Evolutionary conservation across 2,797 vertebrate genomes (phyloP), one percentile per base, ranked within the genome.

Genomic region (Pantherophis alleghaniensis): DNA sequence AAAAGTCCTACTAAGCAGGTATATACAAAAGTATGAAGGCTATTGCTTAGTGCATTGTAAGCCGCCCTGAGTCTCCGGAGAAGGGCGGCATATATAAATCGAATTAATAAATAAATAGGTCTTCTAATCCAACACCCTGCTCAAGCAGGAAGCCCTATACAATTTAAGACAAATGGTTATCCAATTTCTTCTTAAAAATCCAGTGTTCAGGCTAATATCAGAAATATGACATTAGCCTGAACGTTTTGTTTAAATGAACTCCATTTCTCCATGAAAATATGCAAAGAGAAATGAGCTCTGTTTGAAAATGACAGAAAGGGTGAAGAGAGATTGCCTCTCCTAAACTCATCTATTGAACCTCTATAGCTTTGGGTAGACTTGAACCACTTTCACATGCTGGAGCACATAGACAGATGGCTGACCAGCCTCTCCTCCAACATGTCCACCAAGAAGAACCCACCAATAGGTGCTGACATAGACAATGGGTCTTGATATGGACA

Each of bases 221-320:
- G 95, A 93, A 79, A 42, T 94, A 94, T 57, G 92, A 93, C 61
- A 51, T 87, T 56, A 42, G 51, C 5, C 60, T 59, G 93, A 57
- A 18, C 83, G 91, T 55, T 92, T 66, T 59, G 55, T 90, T 69
- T 91, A 42, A 91, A 12, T 93, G n/a, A 79, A 92, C n/a, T 94
- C 14, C 11, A 86, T 90, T 94, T 93, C 74, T 95, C 86, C 89
- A 53, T 89, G 88, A 95, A 95, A 86, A 95, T 63, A 32, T 12
- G 74, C 42, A 56, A 51, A 32, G 94, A 90, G 9, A 63, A 95
- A 94, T 24, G 16, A 60, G 24, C 55, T n/a, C 92, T 0, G 5
- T 92, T 93, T 94, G 26, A 56, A 93, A 74, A 92, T 92, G 92
- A 92, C 94, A 94, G 90, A 92, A 93, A 51, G 20, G 37, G 9